Base-by-base conservation (phyloP, 2,888 invertebrate species). In the Erebia palarica region DNA sequence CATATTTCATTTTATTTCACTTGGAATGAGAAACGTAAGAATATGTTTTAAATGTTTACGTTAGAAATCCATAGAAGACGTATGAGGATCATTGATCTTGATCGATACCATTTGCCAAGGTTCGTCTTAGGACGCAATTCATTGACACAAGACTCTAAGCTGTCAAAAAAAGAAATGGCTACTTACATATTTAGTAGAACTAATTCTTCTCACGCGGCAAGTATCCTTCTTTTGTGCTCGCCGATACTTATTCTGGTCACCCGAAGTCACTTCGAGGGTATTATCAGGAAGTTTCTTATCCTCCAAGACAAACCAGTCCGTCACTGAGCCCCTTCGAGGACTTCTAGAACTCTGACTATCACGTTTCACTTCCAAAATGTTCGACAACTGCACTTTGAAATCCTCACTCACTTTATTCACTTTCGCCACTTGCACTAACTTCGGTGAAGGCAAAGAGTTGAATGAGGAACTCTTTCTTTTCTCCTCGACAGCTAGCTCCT, bases 161-260 rank as follows among this genome's bases (percentile, higher is more conserved):
- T 9, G 11, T 16, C 18, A 18, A 18, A 55, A n/a, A 36, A 59
- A 14, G 1, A 27, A 36, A 61, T 8, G 44, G 65, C 18, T 71
- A 92, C 93, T 93, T 78, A 93, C 93, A 77, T 92, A 93, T 93
- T 93, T 93, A 0, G 93, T 93, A 8, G 93, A 93, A 81, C 93
- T 93, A 77, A 91, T 91, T 75, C 93, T 82, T 14, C 93, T 79
- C 5, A 93, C 91, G 42, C 91, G 79, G 74, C 91, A 88, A 64
- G 83, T 75, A 0, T 87, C 85, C 73, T 91, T 92, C 83, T 88
- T 89, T 82, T 87, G 83, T 1, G 88, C 89, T 73, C 91, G 80
- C 70, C 82, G 84, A 75, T 92, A 92, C 72, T 85, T 89, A 71
- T 91, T 90, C 57, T 78, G 75, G 1, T 88, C 88, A 18, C 10